phyloP scores from a whole-genome alignment of 2,113 vertebrate species.

The Camelus bactrianus region DNA sequence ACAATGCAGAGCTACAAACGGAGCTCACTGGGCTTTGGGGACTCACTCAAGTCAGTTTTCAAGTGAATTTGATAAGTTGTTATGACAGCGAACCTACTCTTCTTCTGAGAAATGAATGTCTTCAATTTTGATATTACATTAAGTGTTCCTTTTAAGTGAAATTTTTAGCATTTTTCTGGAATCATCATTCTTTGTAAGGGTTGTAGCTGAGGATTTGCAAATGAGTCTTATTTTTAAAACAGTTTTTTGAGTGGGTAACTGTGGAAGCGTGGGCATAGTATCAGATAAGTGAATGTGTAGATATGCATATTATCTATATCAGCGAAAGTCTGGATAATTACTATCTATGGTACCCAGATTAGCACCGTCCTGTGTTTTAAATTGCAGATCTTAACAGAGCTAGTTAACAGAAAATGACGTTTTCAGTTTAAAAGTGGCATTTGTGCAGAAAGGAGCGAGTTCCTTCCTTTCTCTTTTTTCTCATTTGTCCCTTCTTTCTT shows the following conservation, averaged over 20 bases:
- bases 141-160: neutral
- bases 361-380: neutral
- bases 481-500: neutral
- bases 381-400: neutral
- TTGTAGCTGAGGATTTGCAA: conserved; percentile 48
- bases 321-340: neutral
- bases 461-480: conserved; percentile 19
- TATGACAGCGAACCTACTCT: conserved; percentile 79
- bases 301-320: neutral
- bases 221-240: conserved; percentile 44
- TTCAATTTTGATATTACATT: neutral
- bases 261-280: neutral
- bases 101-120: neutral
- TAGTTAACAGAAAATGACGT: neutral
- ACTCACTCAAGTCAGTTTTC: neutral
- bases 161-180: neutral
- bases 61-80: conserved; percentile 57
- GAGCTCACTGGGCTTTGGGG: neutral
- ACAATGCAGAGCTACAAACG: neutral
- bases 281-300: neutral
- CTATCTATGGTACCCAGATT: neutral
- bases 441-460: neutral
- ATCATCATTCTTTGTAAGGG: conserved; percentile 36
- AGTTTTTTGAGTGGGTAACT: conserved; percentile 55
- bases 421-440: neutral